These are phyloP conservation scores for Decapterus maruadsi DNA, from an alignment of 2,797 vertebrate species.

Conservation along the genomic window DNA sequence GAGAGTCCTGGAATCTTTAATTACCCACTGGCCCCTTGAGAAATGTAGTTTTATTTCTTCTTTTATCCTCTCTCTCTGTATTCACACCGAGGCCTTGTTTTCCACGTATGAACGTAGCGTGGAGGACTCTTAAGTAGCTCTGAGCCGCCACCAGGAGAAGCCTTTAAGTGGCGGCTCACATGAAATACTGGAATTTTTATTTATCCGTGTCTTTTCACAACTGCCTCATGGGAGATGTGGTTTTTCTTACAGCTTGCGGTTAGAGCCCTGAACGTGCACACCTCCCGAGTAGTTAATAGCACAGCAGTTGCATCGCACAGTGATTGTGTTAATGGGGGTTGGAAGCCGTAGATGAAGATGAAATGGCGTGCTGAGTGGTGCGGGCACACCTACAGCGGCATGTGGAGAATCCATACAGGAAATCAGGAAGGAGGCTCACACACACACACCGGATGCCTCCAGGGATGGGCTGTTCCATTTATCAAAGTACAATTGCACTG, in stretches of 20 bases:
- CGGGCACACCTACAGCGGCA: slow-evolving; percentile 38
- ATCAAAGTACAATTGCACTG: slow-evolving; percentile 59
- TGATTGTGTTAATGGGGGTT: slow-evolving; percentile 67
- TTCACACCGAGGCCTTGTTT: slow-evolving; percentile 38
- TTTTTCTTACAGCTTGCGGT: slow-evolving; percentile 46
- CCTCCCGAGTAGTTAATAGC: slow-evolving; percentile 21
- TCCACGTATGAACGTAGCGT: slow-evolving; percentile 35
- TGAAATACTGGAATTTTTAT: slow-evolving; percentile 6
- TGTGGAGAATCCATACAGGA: slow-evolving; percentile 69
- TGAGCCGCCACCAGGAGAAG: slow-evolving; percentile 26
- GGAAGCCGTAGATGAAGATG: slow-evolving; percentile 55
- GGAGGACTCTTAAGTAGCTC: slow-evolving; percentile 40
- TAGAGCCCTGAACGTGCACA: slow-evolving; percentile 1
- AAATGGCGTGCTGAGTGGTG: slow-evolving; percentile 36
- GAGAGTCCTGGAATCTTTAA: slow-evolving; percentile 66
- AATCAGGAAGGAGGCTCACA: slow-evolving; percentile 42
- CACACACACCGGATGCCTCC: slow-evolving; percentile 49
- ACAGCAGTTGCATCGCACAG: slow-evolving; percentile 22
- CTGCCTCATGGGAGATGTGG: slow-evolving; percentile 54
- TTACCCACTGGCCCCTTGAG: slow-evolving; percentile 65
- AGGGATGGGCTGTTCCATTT: slow-evolving; percentile 68
- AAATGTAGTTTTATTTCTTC: slow-evolving; percentile 57
- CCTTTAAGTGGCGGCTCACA: slow-evolving; percentile 12
- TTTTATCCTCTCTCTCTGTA: slow-evolving; percentile 28
- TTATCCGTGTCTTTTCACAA: slow-evolving; percentile 12